phyloP scores from a whole-genome alignment of 2,888 invertebrate species.

The Pyrrhosoma nymphula region DNA sequence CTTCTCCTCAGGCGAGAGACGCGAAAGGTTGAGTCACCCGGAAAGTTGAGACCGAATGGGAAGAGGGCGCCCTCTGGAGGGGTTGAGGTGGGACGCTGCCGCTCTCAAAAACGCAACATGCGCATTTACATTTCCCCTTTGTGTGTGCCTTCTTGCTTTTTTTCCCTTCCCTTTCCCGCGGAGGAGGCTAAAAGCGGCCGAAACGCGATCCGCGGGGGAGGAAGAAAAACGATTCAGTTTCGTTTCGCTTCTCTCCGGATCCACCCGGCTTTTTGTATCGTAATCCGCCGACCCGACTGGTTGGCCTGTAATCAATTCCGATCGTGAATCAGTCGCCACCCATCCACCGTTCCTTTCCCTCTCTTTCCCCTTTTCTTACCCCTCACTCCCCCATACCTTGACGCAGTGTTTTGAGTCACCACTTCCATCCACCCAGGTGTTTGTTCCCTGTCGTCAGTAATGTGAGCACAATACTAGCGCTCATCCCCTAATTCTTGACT shows the following conservation, averaged over 20 bases:
- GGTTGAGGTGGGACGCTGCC: neutral
- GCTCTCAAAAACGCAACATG: neutral
- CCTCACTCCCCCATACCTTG: neutral
- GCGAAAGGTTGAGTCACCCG: neutral
- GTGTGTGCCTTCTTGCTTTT: too few species aligned
- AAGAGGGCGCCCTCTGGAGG: neutral
- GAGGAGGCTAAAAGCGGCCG: neutral
- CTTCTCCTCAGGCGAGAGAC: too few species aligned
- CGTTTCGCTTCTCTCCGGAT: neutral
- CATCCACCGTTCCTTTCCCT: neutral
- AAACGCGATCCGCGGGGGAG: neutral
- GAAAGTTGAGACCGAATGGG: neutral
- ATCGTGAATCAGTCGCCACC: neutral
- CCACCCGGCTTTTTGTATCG: neutral
- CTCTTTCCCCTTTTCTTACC: neutral
- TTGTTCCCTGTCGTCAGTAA: neutral
- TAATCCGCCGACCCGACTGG: neutral
- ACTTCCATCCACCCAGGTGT: neutral
- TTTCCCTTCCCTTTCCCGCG: neutral
- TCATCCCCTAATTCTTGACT: too few species aligned
- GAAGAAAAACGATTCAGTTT: neutral
- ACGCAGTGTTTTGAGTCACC: neutral
- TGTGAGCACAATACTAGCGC: too few species aligned
- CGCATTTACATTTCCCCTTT: neutral
- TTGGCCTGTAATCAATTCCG: neutral